These are phyloP conservation scores for Anadara kagoshimensis DNA, from an alignment of 1,140 invertebrate genomes.

Conservation along the genomic window DNA sequence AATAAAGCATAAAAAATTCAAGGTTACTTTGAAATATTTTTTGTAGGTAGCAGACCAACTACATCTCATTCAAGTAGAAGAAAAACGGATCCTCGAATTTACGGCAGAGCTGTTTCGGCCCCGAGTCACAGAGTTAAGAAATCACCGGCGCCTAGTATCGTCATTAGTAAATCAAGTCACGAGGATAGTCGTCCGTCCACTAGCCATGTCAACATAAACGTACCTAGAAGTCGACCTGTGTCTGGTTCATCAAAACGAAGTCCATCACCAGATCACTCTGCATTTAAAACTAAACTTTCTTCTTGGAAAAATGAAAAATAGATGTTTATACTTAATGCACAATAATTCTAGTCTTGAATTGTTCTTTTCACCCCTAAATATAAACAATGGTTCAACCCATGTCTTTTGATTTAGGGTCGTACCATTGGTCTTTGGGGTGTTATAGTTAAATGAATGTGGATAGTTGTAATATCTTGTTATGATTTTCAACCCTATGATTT, in stretches of 20 bases:
- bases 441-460: no score
- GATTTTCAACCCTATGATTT: no score
- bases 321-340: not conserved
- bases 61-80: slow-evolving; percentile 38
- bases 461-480: no score
- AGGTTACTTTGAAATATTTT: not conserved
- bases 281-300: slow-evolving; percentile 44
- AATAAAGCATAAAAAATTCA: not conserved
- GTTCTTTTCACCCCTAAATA: no score
- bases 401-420: no score
- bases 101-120: slow-evolving; percentile 39
- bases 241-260: slow-evolving; percentile 36
- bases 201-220: slow-evolving; percentile 28
- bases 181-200: slow-evolving; percentile 49
- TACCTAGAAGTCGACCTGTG: slow-evolving; percentile 36
- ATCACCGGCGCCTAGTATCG: slow-evolving; percentile 41
- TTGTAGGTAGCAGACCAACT: slow-evolving; percentile 35
- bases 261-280: slow-evolving; percentile 37
- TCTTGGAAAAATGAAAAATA: slow-evolving; percentile 54
- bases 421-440: no score
- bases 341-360: no score
- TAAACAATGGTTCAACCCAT: no score
- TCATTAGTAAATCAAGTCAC: slow-evolving; percentile 37
- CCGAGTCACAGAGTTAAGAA: slow-evolving; percentile 40
- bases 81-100: slow-evolving; percentile 9